Base-by-base conservation (phyloP, 2,888 invertebrate genomes). In the Drosophila engyochracea region DNA sequence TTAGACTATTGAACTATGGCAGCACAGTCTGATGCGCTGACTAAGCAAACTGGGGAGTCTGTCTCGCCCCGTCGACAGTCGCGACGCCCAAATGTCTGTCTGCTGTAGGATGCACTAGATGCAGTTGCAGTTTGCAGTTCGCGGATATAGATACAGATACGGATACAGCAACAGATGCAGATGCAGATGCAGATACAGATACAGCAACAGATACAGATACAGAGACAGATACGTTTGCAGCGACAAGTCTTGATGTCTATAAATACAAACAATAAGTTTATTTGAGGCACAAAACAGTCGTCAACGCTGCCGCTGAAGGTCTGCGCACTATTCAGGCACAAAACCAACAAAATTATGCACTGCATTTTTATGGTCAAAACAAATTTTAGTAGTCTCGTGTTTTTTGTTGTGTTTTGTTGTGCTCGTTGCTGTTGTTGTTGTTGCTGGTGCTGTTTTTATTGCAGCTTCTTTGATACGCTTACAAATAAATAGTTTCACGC, bases 401-500 rank as follows among this genome's bases (percentile, higher is more conserved):
- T 57, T 14, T 39, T 39, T 39, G 65, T 65, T 51, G 52, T 62
- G n/a, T 62, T 57, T 51, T 63, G 33, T 53, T 66, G 64, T 31
- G 68, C 30, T n/a, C 62, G 44, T 9, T 31, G 31, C 39, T 70
- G 64, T 60, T 65, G 51, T 28, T 69, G 59, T 19, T 74, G 53
- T 16, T 69, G 58, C 30, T 66, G 67, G 3, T 54, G 55, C n/a
- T 28, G 37, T 37, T 71, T 63, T 71, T 80, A 74, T 81, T 77
- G 82, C 76, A 70, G 78, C 78, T 88, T 78, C 86, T 85, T 85
- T 90, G 88, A 87, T 88, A 88, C 74, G 90, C 89, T 89, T 72
- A 85, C 89, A 87, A 86, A 85, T 87, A 86, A 86, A 86, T 86
- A 86, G 90, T 89, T 86, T 82, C 81, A 89, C 88, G 83, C 90